Base-by-base conservation (phyloP, 1,140 invertebrate species). In the Portunus trituberculatus region DNA sequence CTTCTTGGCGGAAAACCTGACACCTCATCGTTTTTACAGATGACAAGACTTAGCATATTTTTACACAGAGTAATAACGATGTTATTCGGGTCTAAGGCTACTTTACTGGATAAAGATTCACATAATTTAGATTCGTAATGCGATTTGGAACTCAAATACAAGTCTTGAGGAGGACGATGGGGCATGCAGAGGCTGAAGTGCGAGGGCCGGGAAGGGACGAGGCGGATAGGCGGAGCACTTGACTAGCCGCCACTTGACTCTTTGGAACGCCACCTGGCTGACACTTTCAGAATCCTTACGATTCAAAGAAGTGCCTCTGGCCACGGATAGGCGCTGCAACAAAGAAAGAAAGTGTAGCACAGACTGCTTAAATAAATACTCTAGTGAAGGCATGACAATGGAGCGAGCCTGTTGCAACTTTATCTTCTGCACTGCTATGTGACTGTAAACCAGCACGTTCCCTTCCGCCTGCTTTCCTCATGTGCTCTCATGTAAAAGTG, bases 41-140 rank as follows among this genome's bases (percentile, higher is more conserved):
- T 76, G 67, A 76, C 67, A 76, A 76, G 67, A 76, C n/a, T 76
- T 76, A 76, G 67, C 67, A 76, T 76, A 76, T 76, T 76, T 76
- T 76, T n/a, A n/a, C 6, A n/a, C 12, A 25, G 67, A 76, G 20
- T 59, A 76, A 76, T 25, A 76, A 76, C 67, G 67, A 76, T 76
- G 67, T 76, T 76, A 76, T 76, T 76, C 67, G 67, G 67, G 67
- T 76, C 67, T 76, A 76, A 76, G 25, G 67, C 67, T n/a, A 76
- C 67, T 76, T 76, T 59, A 20, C 52, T 20, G 52, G 52, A 59
- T 59, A 59, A n/a, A 76, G n/a, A 76, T 76, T 76, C 67, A n/a
- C n/a, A 76, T 76, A 76, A 76, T 76, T 76, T 76, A 76, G 67
- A 76, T 7, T 76, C 67, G n/a, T 76, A 76, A 76, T 76, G 67